These are phyloP conservation scores for Musca domestica DNA, from an alignment of 1,140 invertebrate genomes.

Conservation along the genomic window DNA sequence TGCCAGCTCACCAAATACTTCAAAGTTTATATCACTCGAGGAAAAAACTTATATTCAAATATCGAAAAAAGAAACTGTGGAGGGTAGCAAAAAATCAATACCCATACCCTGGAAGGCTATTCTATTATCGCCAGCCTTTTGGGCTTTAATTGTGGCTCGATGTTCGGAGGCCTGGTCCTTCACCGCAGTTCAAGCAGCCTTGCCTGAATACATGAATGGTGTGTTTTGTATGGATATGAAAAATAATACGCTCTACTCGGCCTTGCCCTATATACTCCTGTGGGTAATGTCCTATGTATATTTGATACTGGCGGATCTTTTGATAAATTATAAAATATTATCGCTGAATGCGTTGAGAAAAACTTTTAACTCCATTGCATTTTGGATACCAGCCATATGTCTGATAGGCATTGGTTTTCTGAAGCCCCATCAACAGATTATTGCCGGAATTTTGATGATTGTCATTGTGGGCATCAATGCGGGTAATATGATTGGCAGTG, in stretches of 20 bases:
- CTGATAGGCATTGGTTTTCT: conserved; percentile 61
- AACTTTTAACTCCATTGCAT: conserved; percentile 62
- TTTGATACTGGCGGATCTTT: conserved; percentile 57
- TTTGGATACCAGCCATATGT: conserved; percentile 60
- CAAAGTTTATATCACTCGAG: conserved; percentile 57
- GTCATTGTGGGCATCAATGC: conserved; percentile 72
- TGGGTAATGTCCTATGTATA: conserved; percentile 55
- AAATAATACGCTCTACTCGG: conserved; percentile 62
- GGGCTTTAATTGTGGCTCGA: conserved; percentile 78
- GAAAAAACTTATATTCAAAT: conserved; percentile 28
- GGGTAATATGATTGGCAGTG: conserved; percentile 66
- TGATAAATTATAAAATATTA: conserved; percentile 59
- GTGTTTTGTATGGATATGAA: conserved; percentile 59
- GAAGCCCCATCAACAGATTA: not conserved
- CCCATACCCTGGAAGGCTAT: too few relatives aligned
- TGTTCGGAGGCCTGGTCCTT: conserved; percentile 91
- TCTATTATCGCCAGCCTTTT: conserved; percentile 70
- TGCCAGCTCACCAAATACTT: conserved; percentile 63
- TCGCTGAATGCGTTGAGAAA: conserved; percentile 56
- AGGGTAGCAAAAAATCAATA: not conserved
- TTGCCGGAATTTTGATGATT: conserved; percentile 61
- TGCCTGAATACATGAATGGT: conserved; percentile 71
- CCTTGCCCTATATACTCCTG: conserved; percentile 74
- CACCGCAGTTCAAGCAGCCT: conserved; percentile 86
- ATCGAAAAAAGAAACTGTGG: conserved; percentile 1